Base-by-base conservation (phyloP, 2,888 invertebrate species). In the Drymonia ruficornis region DNA sequence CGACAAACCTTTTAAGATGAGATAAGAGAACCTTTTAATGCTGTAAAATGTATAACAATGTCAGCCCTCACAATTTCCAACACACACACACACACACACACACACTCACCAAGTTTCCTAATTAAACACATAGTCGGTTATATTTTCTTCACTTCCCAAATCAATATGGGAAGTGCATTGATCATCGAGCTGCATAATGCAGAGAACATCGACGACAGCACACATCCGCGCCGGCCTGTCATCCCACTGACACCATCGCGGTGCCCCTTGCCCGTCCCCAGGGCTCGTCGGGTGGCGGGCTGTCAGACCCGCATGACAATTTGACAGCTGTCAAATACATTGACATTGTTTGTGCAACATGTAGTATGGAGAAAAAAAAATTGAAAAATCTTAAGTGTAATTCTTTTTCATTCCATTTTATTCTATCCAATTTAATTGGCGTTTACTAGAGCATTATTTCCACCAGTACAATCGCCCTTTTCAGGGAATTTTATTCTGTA, bases 221-320 rank as follows among this genome's bases (percentile, higher is more conserved):
- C 61, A 55, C 53, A 62, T 72, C 71, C 71, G 57, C 57, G 34
- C 34, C 23, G 31, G 28, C 53, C 19, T 56, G 46, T 59, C 49
- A 49, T 46, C 38, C 43, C 18, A 45, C 48, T 52, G 64, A 61
- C 67, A 50, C 46, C 40, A 45, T 44, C 52, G 56, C 56, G 59
- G 53, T 46, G 7, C 40, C 56, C 55, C 53, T n/a, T n/a, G n/a
- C 53, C 52, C 19, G 18, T 45, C 49, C 49, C 23, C 12, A 42
- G 61, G 58, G 47, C 28, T 59, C 65, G 67, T 72, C 72, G 59
- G n/a, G n/a, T n/a, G n/a, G 45, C 61, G 43, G n/a, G 19, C 58
- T 61, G 59, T 61, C 69, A 56, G 65, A 63, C 47, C 51, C 56
- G 29, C 55, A 45, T 49, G 56, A 64, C 56, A 62, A 51, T 58